Conservation (phyloP, 2,888 invertebrate species). For the Ganaspis brasiliensis region DNA sequence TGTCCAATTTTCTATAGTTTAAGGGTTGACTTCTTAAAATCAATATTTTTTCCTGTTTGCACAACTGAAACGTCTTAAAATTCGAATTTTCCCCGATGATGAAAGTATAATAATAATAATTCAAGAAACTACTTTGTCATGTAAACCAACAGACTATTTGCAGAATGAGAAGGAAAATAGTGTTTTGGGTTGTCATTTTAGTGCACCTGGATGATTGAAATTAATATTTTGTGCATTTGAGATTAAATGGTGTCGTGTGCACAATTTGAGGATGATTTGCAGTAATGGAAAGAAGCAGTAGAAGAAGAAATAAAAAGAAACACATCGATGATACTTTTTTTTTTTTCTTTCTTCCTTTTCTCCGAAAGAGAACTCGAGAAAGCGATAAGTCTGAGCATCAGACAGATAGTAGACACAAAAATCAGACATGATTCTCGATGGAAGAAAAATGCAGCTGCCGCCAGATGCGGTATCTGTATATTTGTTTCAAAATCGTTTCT, state of each 20-base stretch:
- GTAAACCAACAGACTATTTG: constrained; percentile 6
- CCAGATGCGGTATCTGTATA: constrained; percentile 64
- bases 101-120: neutral
- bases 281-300: neutral
- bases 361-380: constrained; percentile 2
- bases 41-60: too few relatives aligned
- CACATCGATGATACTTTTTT: neutral
- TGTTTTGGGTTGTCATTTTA: constrained; percentile 7
- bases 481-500: constrained; percentile 60
- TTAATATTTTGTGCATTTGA: constrained; percentile 16
- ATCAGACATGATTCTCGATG: constrained; percentile 12
- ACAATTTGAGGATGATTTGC: constrained; percentile 35
- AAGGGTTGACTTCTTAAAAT: too few relatives aligned
- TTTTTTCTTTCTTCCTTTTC: too few relatives aligned
- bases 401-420: constrained; percentile 28
- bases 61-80: too few relatives aligned
- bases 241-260: neutral
- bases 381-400: constrained; percentile 34
- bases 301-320: constrained; percentile 7
- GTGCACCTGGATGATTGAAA: constrained; percentile 28
- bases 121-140: neutral
- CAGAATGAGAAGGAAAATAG: neutral
- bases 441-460: constrained; percentile 63
- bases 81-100: neutral
- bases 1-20: too few relatives aligned